Percentiles rank a stretch among this genome's conserved stretches.
These are phyloP conservation scores for Reinhardtius hippoglossoides DNA, from an alignment of 2,113 vertebrate species.

Conservation along the genomic window DNA sequence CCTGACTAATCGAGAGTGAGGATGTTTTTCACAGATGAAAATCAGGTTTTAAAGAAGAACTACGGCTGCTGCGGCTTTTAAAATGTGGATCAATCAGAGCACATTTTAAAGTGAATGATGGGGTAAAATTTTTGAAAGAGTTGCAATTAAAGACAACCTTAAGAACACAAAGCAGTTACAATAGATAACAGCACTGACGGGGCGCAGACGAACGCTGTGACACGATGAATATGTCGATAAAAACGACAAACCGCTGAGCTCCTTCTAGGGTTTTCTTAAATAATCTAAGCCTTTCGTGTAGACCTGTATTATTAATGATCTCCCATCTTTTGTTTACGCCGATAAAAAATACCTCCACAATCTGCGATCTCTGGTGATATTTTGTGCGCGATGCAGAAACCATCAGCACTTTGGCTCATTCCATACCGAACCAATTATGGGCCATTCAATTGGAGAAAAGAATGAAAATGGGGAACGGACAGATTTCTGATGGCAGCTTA, in stretches of 20 bases:
- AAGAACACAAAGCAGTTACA: slow-evolving; percentile 22
- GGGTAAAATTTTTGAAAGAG: neutral
- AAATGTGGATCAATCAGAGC: slow-evolving; percentile 9
- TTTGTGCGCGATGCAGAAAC: slow-evolving; percentile 56
- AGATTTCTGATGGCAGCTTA: slow-evolving; percentile 48
- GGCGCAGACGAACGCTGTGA: slow-evolving; percentile 22
- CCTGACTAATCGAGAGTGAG: neutral
- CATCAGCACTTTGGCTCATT: slow-evolving; percentile 61
- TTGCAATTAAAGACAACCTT: slow-evolving; percentile 18
- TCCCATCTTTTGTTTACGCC: slow-evolving; percentile 55
- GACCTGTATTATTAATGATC: slow-evolving; percentile 69
- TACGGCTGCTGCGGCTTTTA: neutral
- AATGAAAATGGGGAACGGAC: slow-evolving; percentile 37
- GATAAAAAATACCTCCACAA: slow-evolving; percentile 58
- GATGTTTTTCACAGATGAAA: too few relatives aligned
- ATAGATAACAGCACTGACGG: slow-evolving; percentile 14
- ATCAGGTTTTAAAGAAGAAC: neutral
- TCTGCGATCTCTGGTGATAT: slow-evolving; percentile 61
- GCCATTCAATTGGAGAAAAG: slow-evolving; percentile 62
- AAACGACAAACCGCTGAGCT: slow-evolving; percentile 16
- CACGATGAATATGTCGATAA: slow-evolving; percentile 23
- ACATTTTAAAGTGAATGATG: slow-evolving; percentile 19
- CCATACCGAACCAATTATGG: slow-evolving; percentile 71
- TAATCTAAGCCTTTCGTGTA: slow-evolving; percentile 31
- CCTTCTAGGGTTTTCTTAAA: neutral